phyloP scores from a whole-genome alignment of 2,888 invertebrate genomes.

The Physocephala rufipes region DNA sequence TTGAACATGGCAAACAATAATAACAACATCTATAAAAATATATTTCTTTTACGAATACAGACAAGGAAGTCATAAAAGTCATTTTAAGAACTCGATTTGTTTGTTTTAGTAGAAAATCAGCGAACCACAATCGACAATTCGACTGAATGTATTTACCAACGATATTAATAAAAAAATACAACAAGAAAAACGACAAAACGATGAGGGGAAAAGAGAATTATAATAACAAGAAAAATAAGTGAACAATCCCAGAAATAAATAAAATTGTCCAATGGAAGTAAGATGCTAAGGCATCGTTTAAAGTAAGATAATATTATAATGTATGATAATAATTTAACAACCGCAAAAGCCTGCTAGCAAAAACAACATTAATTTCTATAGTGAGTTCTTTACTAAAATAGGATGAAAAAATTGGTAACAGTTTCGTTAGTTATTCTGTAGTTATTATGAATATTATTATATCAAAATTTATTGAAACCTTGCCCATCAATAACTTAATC shows the following conservation, averaged over 20 bases:
- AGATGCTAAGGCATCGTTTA: background rate
- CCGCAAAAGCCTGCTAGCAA: too few relatives aligned
- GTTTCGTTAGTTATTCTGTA: too few relatives aligned
- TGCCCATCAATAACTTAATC: too few relatives aligned
- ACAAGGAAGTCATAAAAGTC: slow-evolving; percentile 2
- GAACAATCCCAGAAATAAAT: background rate
- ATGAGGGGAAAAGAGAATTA: slow-evolving; percentile 1
- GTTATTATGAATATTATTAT: too few relatives aligned
- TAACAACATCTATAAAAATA: background rate
- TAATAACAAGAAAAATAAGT: background rate
- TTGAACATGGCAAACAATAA: background rate
- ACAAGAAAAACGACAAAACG: slow-evolving; percentile 51
- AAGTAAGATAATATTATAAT: background rate
- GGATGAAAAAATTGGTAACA: too few relatives aligned
- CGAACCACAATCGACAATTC: background rate
- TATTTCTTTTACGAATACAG: background rate
- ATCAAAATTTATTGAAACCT: too few relatives aligned
- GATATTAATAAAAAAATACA: slow-evolving; percentile 20
- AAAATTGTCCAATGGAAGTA: background rate
- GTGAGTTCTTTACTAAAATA: too few relatives aligned
- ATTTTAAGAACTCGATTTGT: slow-evolving; percentile 6
- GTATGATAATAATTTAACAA: too few relatives aligned
- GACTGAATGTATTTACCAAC: background rate
- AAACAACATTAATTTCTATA: too few relatives aligned
- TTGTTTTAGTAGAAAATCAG: too few relatives aligned